Base-by-base conservation (phyloP, 2,888 invertebrate genomes). In the Loripinus fragilis region DNA sequence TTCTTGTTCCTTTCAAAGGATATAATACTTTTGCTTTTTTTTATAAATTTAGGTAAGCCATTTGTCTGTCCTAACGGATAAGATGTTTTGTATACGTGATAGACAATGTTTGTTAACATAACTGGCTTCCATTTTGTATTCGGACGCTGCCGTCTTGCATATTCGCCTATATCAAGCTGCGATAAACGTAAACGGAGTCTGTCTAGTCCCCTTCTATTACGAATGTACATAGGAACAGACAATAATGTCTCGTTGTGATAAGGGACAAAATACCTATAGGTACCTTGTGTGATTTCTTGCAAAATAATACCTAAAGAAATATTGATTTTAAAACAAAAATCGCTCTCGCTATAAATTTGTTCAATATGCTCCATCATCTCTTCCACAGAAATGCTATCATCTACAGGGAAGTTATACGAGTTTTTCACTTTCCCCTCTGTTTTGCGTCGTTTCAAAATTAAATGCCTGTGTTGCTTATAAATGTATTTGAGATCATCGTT, bases 161-260 rank as follows among this genome's bases (percentile, higher is more conserved):
- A 52, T 25, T 52, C 52, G 12, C 5, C 25, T 1, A 52, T 25
- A 15, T 52, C 52, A 2, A 52, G 7, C 25, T 52, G 52, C 23
- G 52, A 52, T 25, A 52, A 52, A 25, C 52, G 52, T 5, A 25
- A 8, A n/a, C 52, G 52, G 8, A 52, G 23, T 5, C 52, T n/a
- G 25, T 52, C 52, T 25, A 52, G 12, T 5, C 25, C 52, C 52
- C 52, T 52, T 52, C 52, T 52, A 23, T 52, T 52, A 25, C 52
- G 23, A 3, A 52, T 25, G 12, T 52, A 52, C 52, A 52, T 52
- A 25, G 52, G 52, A 15, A 52, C 52, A 5, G 52, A 8, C 23
- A 52, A 15, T 52, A 52, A 52, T 5, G 52, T 52, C 25, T 52
- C 52, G n/a, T 52, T 52, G 25, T 52, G 52, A 52, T 52, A 52